Conservation (phyloP, 2,888 invertebrate genomes). For the Sphecodes monilicornis region DNA sequence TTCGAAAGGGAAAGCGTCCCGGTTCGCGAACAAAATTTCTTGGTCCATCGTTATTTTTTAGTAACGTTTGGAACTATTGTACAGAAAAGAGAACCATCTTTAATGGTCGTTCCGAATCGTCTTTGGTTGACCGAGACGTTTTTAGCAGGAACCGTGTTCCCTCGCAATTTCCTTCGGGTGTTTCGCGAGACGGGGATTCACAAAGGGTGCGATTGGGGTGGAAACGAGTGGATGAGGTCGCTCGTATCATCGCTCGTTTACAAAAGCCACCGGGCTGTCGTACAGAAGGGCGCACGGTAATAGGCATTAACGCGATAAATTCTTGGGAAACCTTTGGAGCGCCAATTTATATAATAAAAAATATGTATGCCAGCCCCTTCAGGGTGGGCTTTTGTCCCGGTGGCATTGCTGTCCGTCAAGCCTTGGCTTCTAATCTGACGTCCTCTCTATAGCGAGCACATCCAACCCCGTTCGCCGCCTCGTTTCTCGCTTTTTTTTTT, state of each 20-base stretch:
- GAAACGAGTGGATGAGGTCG: conserved; percentile 28
- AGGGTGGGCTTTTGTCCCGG: conserved; percentile 65
- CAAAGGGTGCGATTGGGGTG: background rate
- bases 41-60: background rate
- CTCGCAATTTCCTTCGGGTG: too few relatives aligned
- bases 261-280: conserved; percentile 45
- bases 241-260: conserved; percentile 48
- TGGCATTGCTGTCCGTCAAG: conserved; percentile 76
- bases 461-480: conserved; percentile 41
- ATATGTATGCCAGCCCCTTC: conserved; percentile 78
- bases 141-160: background rate
- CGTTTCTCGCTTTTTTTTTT: conserved; percentile 32
- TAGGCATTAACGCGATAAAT: conserved; percentile 81
- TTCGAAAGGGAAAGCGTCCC: background rate
- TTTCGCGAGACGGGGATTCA: background rate
- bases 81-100: background rate
- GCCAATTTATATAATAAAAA: conserved; percentile 83
- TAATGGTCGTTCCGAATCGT: background rate
- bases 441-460: conserved; percentile 63
- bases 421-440: conserved; percentile 83
- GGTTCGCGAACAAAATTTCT: background rate
- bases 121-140: background rate
- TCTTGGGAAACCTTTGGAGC: conserved; percentile 78
- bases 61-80: background rate
- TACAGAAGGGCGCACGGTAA: conserved; percentile 68